Base-by-base conservation (phyloP, 2,113 vertebrate species). In the Microtus pennsylvanicus region DNA sequence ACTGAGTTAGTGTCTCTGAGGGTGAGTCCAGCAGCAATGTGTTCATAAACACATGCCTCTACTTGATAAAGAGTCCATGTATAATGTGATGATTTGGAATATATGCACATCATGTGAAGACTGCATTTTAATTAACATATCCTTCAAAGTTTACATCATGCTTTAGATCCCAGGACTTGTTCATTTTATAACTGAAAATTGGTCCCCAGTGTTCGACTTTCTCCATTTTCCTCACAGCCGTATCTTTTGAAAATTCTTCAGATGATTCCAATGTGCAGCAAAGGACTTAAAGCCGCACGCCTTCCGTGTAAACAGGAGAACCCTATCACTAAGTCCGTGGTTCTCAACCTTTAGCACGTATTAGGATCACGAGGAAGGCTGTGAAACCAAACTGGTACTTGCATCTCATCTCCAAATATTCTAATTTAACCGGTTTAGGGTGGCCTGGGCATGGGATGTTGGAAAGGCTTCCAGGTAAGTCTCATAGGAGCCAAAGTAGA, bases 221-320 rank as follows among this genome's bases (percentile, higher is more conserved):
- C 8, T 61, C 33, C 30, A 47, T 50, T 77, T 61, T 16, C 6
- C 21, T 12, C 33, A 50, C 5, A 87, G 52, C 47, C 65, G 3
- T 91, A 65, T 61, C 45, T 89, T 91, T 93, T 77, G 69, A 86
- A 70, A 81, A 92, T 76, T 26, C 45, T 47, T 69, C 28, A 69
- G 38, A 47, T 52, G 21, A 87, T 67, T 81, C 45, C 45, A 58
- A 3, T 45, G 38, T 38, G 42, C 63, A 88, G 16, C 33, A 77
- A 87, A 87, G 38, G 52, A 58, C 52, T 14, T 13, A 92, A 26
- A 69, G 28, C 17, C 22, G 11, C 13, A 22, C 38, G 28, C 33
- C 42, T 76, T 55, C 24, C n/a, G 33, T 65, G 30, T 93, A 58
- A 63, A 21, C 17, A 65, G n/a, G 47, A 58, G 58, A 70, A 47